Conservation (phyloP, 2,113 vertebrate genomes). For the Eurypyga helias region DNA sequence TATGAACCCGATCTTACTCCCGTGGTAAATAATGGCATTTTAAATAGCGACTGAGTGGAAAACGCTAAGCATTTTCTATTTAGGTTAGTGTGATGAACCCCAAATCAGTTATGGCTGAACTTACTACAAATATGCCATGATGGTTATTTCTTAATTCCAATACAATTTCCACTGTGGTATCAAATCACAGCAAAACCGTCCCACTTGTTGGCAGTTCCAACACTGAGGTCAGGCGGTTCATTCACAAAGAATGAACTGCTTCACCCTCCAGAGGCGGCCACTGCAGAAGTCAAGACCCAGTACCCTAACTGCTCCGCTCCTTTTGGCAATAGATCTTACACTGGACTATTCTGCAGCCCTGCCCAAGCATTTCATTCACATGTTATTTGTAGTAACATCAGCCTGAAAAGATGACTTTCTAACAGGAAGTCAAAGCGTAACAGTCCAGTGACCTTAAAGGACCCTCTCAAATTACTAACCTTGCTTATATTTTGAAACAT, state of each 20-base stretch:
- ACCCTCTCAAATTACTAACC: neutral
- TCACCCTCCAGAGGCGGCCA: neutral
- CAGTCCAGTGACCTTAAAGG: neutral
- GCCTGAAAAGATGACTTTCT: neutral
- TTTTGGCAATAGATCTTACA: neutral
- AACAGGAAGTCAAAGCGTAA: neutral
- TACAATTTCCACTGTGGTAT: neutral
- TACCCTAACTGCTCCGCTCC: neutral
- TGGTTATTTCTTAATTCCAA: neutral
- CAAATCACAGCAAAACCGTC: neutral
- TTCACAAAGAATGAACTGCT: neutral
- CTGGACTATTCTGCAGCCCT: neutral
- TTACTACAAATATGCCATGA: neutral
- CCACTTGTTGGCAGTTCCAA: conserved; percentile 38
- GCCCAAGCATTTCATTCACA: neutral
- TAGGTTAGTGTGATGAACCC: neutral
- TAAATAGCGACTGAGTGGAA: neutral
- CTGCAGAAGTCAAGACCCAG: neutral
- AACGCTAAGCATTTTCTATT: neutral
- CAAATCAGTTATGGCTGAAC: neutral
- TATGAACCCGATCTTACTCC: neutral
- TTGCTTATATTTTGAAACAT: neutral
- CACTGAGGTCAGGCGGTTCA: neutral
- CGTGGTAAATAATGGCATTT: neutral
- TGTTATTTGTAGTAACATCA: neutral